These are phyloP conservation scores for Promerops cafer DNA, from an alignment of 2,113 vertebrate genomes.

Conservation along the genomic window DNA sequence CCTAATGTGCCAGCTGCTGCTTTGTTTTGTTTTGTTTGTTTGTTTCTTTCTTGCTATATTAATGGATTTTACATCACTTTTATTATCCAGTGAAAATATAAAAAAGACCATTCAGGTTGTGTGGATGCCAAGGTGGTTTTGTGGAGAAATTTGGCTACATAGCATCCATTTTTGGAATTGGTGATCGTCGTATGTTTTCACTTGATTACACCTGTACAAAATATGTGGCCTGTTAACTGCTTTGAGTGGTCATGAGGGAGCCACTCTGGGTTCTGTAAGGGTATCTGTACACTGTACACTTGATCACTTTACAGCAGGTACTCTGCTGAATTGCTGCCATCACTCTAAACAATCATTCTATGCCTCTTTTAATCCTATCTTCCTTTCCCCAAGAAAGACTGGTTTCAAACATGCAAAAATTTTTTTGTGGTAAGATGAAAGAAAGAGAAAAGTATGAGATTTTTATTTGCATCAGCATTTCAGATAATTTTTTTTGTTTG, in stretches of 20 bases:
- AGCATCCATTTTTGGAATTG: not conserved
- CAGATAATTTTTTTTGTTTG: not conserved
- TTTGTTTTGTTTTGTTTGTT: slow-evolving; percentile 45
- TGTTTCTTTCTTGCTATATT: slow-evolving; percentile 56
- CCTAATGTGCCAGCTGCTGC: slow-evolving; percentile 65
- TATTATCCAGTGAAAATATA: slow-evolving; percentile 35
- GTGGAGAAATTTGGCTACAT: not conserved
- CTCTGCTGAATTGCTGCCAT: not conserved
- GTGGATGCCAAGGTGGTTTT: not conserved
- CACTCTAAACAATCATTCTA: not conserved
- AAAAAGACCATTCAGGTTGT: slow-evolving; percentile 3
- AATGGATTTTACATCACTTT: slow-evolving; percentile 60
- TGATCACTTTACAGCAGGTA: not conserved
- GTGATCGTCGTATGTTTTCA: not conserved
- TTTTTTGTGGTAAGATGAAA: not conserved
- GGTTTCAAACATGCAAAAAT: not conserved
- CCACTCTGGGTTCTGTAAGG: not conserved
- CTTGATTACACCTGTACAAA: not conserved
- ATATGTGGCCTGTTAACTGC: not conserved
- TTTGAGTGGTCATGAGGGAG: not conserved
- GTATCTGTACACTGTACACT: not conserved
- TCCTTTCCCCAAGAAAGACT: not conserved
- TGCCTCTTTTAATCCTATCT: not conserved
- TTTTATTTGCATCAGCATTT: not conserved
- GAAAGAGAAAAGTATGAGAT: not conserved